Base-by-base conservation (phyloP, 2,797 vertebrate genomes). In the Enteromius treurensis region DNA sequence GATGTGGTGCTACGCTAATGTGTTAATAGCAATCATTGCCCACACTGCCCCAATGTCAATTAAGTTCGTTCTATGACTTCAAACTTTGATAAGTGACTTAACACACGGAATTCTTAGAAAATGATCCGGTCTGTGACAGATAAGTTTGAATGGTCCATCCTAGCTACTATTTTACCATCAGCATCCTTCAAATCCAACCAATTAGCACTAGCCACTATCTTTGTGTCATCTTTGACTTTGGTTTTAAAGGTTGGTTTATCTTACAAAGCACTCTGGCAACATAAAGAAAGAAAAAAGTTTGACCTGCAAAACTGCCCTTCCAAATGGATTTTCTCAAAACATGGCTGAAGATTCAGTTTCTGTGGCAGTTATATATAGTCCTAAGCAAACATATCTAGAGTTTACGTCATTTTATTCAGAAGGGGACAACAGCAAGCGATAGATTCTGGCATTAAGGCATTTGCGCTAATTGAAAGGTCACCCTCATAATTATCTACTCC, bases 381-480 rank as follows among this genome's bases (percentile, higher is more conserved):
- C 5, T 42, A 0, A 19, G 19, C 47, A 45, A 34, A 75, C 51
- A 34, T n/a, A 29, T 34, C 70, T 26, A 68, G 32, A 26, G 58
- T 53, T 58, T 34, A 51, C 65, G 23, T 77, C 21, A 55, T 40
- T 58, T 40, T 26, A 71, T 78, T 53, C 29, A 40, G 42, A 58
- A 53, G 76, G 75, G 62, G 49, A 74, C 68, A 81, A 86, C 58
- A 37, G 75, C 77, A 26, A 53, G 17, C 71, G 15, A 81, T 55
- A 67, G 42, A 79, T 84, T 70, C 78, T 42, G 78, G 80, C 79
- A 79, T 83, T 55, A 79, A 82, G 70, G 76, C 84, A 19, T 81
- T 85, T 83, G 75, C 64, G 81, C 83, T 84, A 85, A 88, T 84
- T 84, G 77, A 91, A 92, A 93, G 92, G 92, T 93, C 91, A 91